Percentiles rank a stretch among this genome's conserved stretches.
Conservation (phyloP, 2,888 invertebrate species). For the Lasioglossum leucozonium region DNA sequence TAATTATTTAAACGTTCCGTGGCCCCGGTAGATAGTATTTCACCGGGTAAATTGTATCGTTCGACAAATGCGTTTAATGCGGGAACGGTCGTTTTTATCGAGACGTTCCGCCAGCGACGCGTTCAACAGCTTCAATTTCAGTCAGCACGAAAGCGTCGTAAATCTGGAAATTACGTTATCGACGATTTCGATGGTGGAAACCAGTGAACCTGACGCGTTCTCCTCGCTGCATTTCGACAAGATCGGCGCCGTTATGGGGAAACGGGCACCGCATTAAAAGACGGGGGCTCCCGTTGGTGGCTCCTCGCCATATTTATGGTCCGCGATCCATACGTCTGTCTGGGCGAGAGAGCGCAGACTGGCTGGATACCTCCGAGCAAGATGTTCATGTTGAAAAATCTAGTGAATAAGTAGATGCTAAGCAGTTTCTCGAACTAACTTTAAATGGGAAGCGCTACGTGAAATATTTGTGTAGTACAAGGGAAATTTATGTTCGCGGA, state of each 20-base stretch:
- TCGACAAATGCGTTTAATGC: background rate
- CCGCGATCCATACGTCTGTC: slow-evolving; percentile 68
- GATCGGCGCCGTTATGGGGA: slow-evolving; percentile 72
- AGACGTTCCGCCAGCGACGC: background rate
- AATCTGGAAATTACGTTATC: background rate
- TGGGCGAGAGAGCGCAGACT: slow-evolving; percentile 33
- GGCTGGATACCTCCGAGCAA: slow-evolving; percentile 43
- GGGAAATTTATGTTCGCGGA: slow-evolving; percentile 52
- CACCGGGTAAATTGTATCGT: background rate
- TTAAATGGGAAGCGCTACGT: slow-evolving; percentile 52
- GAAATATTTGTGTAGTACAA: slow-evolving; percentile 59
- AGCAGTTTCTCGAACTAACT: slow-evolving; percentile 69
- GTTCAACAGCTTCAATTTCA: slow-evolving; percentile 11
- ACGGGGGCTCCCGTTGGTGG: slow-evolving; percentile 51
- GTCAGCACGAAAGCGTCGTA: slow-evolving; percentile 5
- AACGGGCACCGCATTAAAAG: slow-evolving; percentile 73
- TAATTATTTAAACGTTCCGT: background rate
- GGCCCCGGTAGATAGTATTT: background rate
- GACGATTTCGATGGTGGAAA: slow-evolving; percentile 8
- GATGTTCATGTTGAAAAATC: slow-evolving; percentile 65
- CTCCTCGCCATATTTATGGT: slow-evolving; percentile 71
- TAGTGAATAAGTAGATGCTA: slow-evolving; percentile 70
- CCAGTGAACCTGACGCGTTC: slow-evolving; percentile 59
- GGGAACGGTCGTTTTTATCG: slow-evolving; percentile 6
- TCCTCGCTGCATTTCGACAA: slow-evolving; percentile 67